phyloP scores from a whole-genome alignment of 2,797 vertebrate species.

The Crypturellus tataupa region DNA sequence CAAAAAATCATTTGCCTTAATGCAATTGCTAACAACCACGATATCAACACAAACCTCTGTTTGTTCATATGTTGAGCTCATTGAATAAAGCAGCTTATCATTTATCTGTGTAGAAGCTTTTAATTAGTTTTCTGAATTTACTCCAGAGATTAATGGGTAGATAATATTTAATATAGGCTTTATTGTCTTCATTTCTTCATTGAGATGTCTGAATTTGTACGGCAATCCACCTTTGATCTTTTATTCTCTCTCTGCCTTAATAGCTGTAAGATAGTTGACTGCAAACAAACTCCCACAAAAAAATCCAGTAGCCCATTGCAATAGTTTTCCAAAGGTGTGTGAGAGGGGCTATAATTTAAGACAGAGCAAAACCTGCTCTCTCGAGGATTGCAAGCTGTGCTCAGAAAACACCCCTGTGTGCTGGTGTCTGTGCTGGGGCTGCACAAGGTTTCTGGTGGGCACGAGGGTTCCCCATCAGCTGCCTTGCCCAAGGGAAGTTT shows the following conservation, averaged over 20 bases:
- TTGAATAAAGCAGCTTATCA: constrained; percentile 71
- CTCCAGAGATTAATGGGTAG: constrained; percentile 65
- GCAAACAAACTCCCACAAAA: not conserved
- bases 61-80: constrained; percentile 61
- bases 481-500: not conserved
- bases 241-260: not conserved
- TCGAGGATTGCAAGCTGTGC: not conserved
- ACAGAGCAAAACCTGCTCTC: not conserved
- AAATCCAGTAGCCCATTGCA: not conserved
- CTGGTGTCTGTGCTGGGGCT: not conserved
- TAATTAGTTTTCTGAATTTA: constrained; percentile 75
- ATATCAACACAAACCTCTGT: constrained; percentile 60
- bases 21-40: constrained; percentile 62
- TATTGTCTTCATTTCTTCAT: constrained; percentile 68
- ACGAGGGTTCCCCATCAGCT: not conserved
- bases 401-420: not conserved
- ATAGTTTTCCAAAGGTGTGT: not conserved
- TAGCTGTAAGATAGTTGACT: constrained; percentile 15
- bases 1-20: constrained; percentile 66
- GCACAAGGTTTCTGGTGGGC: not conserved
- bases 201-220: constrained; percentile 42
- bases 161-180: constrained; percentile 65
- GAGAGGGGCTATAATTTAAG: not conserved
- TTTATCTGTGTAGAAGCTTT: constrained; percentile 72
- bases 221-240: constrained; percentile 34